A percentile compares a stretch with the other conserved stretches of the same genome.
These are phyloP conservation scores for Phyllostomus discolor DNA, from an alignment of 2,113 vertebrate genomes.

Conservation along the genomic window DNA sequence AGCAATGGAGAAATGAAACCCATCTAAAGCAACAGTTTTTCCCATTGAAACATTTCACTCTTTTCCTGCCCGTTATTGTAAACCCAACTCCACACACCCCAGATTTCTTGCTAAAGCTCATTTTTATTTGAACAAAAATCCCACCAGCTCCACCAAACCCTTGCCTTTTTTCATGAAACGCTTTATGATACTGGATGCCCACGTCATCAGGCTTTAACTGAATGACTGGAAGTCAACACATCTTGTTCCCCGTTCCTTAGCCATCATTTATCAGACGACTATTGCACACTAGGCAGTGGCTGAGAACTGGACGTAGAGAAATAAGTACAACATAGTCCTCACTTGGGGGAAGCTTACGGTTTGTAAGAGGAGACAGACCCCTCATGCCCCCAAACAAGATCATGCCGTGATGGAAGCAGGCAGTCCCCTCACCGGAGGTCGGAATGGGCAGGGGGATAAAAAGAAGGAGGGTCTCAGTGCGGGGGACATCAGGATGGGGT, in stretches of 20 bases:
- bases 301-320: not conserved
- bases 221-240: not conserved
- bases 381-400: not conserved
- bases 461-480: not conserved
- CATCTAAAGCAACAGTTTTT: not conserved
- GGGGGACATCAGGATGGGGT: not conserved
- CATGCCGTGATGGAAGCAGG: no score
- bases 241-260: not conserved
- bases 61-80: not conserved
- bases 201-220: not conserved
- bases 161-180: not conserved
- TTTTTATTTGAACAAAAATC: conserved; percentile 23
- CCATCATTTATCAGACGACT: not conserved
- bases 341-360: not conserved
- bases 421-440: not conserved
- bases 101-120: not conserved
- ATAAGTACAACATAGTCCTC: not conserved
- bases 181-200: not conserved
- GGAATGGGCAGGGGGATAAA: not conserved
- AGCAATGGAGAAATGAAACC: not conserved
- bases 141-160: not conserved
- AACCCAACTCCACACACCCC: not conserved
- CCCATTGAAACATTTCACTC: not conserved
- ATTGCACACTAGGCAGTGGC: not conserved
- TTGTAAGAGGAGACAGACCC: not conserved